Evolutionary conservation across 2,797 vertebrate genomes (phyloP).

Genomic region (Alca torda): DNA sequence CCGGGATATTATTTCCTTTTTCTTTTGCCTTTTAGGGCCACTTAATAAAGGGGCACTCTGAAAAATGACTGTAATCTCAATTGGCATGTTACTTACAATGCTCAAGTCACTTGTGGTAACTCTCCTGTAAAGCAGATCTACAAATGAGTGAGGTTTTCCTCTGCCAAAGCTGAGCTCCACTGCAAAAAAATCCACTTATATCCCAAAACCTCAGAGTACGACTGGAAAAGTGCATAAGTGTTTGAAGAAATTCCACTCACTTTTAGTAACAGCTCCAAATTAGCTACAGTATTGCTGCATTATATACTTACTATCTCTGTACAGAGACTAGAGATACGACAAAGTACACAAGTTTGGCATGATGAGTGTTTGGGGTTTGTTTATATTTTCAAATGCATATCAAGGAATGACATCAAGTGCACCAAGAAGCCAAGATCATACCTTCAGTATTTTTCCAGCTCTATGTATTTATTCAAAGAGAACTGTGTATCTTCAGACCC

Average conservation of each 20-base stretch:
- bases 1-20: neutral
- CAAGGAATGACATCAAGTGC: neutral
- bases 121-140: neutral
- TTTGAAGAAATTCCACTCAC: neutral
- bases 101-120: neutral
- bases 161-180: neutral
- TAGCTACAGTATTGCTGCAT: neutral
- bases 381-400: neutral
- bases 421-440: neutral
- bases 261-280: neutral
- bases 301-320: neutral
- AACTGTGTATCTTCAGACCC: neutral
- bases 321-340: neutral
- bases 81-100: rapidly evolving
- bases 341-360: neutral
- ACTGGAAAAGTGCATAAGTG: neutral
- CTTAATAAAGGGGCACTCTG: neutral
- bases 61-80: neutral
- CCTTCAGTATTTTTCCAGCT: neutral
- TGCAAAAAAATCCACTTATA: neutral
- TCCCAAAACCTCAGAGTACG: neutral
- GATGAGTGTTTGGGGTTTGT: neutral
- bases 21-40: neutral
- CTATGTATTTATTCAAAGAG: neutral
- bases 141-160: neutral